A percentile compares a stretch with the other conserved stretches of the same genome.
Conservation (phyloP, 2,888 invertebrate genomes). For the Lypha dubia region DNA sequence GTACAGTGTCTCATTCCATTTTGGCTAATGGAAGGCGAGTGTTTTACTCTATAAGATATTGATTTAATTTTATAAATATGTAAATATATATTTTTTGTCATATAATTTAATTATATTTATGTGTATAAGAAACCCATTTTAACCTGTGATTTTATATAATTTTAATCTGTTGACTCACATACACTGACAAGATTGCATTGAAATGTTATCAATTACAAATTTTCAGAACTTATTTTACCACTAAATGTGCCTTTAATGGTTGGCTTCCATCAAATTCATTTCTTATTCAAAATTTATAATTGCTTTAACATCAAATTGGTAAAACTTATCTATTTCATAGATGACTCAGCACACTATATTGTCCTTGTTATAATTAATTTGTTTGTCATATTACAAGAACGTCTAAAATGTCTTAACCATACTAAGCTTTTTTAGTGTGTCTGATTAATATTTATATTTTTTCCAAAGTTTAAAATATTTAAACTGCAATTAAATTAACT, state of each 20-base stretch:
- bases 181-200: not conserved
- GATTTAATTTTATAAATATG: not conserved
- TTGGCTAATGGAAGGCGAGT: not conserved
- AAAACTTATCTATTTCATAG: not conserved
- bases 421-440: not conserved
- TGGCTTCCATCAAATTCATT: not conserved
- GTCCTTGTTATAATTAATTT: not conserved
- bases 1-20: no score
- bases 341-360: not conserved
- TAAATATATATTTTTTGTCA: not conserved
- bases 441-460: not conserved
- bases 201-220: not conserved
- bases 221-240: not conserved
- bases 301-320: not conserved
- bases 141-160: not conserved
- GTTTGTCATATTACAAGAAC: not conserved
- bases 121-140: not conserved
- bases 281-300: not conserved
- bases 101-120: no score
- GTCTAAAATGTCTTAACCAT: conserved; percentile 1
- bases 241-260: not conserved
- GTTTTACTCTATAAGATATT: not conserved
- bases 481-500: conserved; percentile 12
- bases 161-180: not conserved
- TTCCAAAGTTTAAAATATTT: not conserved